Percentiles rank a stretch among this genome's conserved stretches.
phyloP scores from a whole-genome alignment of 2,797 vertebrate genomes.

The Argentina silus region DNA sequence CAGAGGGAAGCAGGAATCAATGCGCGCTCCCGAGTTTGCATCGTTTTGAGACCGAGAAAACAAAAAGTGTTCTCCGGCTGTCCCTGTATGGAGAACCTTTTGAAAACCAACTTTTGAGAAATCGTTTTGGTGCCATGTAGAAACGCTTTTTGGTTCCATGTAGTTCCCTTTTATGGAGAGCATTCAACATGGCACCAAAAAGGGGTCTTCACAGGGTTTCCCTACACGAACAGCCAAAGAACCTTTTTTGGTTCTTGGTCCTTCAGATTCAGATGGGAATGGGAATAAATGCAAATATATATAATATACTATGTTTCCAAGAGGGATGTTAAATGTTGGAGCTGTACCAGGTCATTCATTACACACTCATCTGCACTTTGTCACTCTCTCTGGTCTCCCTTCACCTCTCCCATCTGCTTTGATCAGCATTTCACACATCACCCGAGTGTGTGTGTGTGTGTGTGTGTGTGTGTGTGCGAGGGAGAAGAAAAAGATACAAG shows the following conservation, averaged over 20 bases:
- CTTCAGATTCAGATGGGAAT: background rate
- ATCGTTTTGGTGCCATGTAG: background rate
- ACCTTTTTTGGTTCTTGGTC: too few species aligned
- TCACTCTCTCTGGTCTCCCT: background rate
- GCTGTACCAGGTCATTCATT: constrained; percentile 1
- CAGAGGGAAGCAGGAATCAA: constrained; percentile 17
- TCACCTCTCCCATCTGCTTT: constrained; percentile 15
- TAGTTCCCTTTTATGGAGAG: too few species aligned
- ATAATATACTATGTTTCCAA: background rate
- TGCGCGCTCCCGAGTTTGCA: constrained; percentile 39
- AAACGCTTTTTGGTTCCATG: too few species aligned
- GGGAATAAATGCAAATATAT: background rate
- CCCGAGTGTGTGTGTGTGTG: background rate
- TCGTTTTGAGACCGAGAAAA: constrained; percentile 4
- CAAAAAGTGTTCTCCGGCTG: background rate
- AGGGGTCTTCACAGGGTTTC: too few species aligned
- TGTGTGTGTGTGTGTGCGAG: background rate
- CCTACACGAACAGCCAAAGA: too few species aligned
- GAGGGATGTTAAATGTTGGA: background rate
- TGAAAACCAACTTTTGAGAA: background rate
- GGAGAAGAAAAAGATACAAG: background rate
- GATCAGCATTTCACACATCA: constrained; percentile 10
- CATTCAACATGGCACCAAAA: too few species aligned
- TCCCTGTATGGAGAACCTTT: background rate
- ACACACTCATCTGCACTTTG: constrained; percentile 1